These are phyloP conservation scores for Hucho hucho DNA, from an alignment of 2,113 vertebrate genomes.

Conservation along the genomic window DNA sequence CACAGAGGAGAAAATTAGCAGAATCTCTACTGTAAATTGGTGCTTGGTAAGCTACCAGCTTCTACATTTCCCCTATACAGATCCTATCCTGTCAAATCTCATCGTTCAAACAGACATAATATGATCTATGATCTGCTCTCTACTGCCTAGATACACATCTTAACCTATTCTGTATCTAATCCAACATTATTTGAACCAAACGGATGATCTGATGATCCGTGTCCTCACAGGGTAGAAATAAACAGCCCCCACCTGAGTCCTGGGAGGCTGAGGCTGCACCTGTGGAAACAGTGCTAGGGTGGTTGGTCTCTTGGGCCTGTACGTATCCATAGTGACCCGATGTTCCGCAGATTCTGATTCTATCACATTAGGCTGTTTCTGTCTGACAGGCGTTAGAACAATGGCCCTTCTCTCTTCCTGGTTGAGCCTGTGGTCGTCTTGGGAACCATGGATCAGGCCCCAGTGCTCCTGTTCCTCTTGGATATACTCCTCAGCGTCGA, in stretches of 20 bases:
- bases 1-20: no score
- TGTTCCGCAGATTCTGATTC: not conserved
- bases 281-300: constrained; percentile 94
- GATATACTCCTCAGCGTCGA: constrained; percentile 81
- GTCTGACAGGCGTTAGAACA: constrained; percentile 42
- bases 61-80: no score
- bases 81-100: no score
- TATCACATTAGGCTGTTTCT: not conserved
- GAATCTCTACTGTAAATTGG: no score
- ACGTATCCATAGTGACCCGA: constrained; percentile 83
- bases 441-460: constrained; percentile 46
- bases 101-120: not conserved
- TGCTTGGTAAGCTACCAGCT: no score
- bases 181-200: not conserved
- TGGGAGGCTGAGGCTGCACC: constrained; percentile 75
- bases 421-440: constrained; percentile 56
- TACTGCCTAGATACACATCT: not conserved
- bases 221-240: not conserved
- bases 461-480: constrained; percentile 30
- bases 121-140: not conserved
- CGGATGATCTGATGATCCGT: not conserved
- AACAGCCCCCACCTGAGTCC: constrained; percentile 85
- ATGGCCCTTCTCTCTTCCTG: constrained; percentile 50
- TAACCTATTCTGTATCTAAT: not conserved
- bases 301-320: constrained; percentile 91